Evolutionary conservation across 2,113 vertebrate genomes (phyloP), one percentile per base, ranked within the genome.

Genomic region (Cyanocitta stelleri): DNA sequence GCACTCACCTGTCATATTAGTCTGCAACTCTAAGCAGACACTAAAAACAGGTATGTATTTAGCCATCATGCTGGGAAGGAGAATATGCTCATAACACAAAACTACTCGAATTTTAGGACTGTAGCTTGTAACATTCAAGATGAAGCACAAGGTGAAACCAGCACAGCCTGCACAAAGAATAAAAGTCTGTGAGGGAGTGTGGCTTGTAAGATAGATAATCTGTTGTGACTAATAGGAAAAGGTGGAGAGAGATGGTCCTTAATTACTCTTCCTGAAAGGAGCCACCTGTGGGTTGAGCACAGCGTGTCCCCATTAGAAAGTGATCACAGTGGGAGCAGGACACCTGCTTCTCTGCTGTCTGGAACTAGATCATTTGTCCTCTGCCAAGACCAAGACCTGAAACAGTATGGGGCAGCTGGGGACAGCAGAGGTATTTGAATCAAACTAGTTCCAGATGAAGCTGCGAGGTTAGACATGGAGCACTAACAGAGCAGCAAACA

Each of bases 251-350:
- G 19, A n/a, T 74, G 27, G 23, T 74, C 59, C 52, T 77, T 80
- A 94, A 93, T 93, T 90, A 92, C 55, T 93, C 20, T 43, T 88
- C 16, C 55, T 81, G 90, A 95, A 94, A 94, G 72, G 48, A 86
- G 51, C 21, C 72, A 77, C 75, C 76, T 92, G 92, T 63, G 46
- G 79, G 30, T 67, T 92, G 63, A 95, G 64, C 90, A 69, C 82
- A 77, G 67, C 0, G 0, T 49, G 78, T 92, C 27, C 59, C 55
- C 48, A 86, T 93, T 92, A 95, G 51, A 88, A 35, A 90, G 48
- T 4, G 3, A 84, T 67, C 63, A 32, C 72, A 88, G 79, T 33
- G 39, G 84, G 83, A 71, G 33, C 43, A 69, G 59, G 71, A 58
- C 67, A 92, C 79, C 67, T 95, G 86, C 79, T 74, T 83, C 79